Evolutionary conservation across 2,113 vertebrate genomes (phyloP).

Genomic region (Istiophorus platypterus): DNA sequence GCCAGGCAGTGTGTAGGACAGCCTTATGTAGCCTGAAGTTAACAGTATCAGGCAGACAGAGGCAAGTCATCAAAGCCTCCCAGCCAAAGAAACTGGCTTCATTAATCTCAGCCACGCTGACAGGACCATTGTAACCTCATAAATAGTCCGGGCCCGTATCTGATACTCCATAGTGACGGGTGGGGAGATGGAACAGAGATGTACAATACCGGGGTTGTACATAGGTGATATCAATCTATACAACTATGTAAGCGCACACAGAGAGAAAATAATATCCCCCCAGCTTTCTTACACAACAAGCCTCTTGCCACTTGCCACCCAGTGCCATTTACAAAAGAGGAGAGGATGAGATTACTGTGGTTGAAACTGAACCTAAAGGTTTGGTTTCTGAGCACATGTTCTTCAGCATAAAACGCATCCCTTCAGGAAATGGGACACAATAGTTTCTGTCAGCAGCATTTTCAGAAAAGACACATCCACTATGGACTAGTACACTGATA

Average conservation of each 20-base stretch:
- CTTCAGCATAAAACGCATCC: slow-evolving; percentile 22
- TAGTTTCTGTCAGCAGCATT: background rate
- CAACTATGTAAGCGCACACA: slow-evolving; percentile 43
- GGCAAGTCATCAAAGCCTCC: slow-evolving; percentile 44
- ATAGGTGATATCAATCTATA: slow-evolving; percentile 60
- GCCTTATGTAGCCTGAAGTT: slow-evolving; percentile 41
- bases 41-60: slow-evolving; percentile 31
- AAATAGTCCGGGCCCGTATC: slow-evolving; percentile 74
- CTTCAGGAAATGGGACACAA: slow-evolving; percentile 10
- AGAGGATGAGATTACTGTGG: slow-evolving; percentile 38
- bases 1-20: slow-evolving; percentile 16
- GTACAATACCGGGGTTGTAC: slow-evolving; percentile 47
- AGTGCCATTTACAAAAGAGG: slow-evolving; percentile 40
- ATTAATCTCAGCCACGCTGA: slow-evolving; percentile 79
- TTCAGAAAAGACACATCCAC: background rate
- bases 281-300: slow-evolving; percentile 34
- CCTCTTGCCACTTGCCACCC: slow-evolving; percentile 48
- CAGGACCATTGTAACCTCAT: slow-evolving; percentile 78
- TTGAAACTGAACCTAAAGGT: slow-evolving; percentile 42
- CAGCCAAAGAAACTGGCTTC: slow-evolving; percentile 53
- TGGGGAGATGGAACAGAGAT: slow-evolving; percentile 68
- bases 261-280: slow-evolving; percentile 36
- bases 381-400: slow-evolving; percentile 60
- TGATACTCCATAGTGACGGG: slow-evolving; percentile 71
- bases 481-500: background rate